These are phyloP conservation scores for Megathymus violae DNA, from an alignment of 1,140 invertebrate genomes.

Conservation along the genomic window DNA sequence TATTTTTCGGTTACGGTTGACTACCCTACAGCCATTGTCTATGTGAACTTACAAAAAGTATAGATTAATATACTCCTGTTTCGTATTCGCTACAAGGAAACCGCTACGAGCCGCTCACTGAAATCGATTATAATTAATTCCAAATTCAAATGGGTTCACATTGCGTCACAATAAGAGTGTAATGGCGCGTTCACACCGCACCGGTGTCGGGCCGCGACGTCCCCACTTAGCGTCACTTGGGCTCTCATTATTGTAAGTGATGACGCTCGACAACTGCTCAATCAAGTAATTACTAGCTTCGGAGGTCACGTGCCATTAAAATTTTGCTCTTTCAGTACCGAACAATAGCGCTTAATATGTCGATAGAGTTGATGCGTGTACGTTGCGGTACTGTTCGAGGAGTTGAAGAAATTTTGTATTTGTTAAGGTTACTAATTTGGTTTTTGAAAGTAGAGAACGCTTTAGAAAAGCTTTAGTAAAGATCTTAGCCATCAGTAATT, in stretches of 20 bases:
- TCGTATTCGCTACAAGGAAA: slow-evolving; percentile 1
- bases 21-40: no score
- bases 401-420: no score
- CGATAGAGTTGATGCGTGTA: neutral
- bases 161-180: slow-evolving; percentile 59
- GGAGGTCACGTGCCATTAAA: slow-evolving; percentile 44
- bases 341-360: slow-evolving; percentile 22
- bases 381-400: neutral
- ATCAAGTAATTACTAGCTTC: slow-evolving; percentile 76
- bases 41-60: no score
- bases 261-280: slow-evolving; percentile 74
- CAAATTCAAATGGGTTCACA: slow-evolving; percentile 56
- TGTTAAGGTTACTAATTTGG: no score
- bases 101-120: neutral
- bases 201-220: slow-evolving; percentile 63
- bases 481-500: no score
- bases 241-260: slow-evolving; percentile 77
- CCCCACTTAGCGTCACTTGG: slow-evolving; percentile 66
- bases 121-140: slow-evolving; percentile 41
- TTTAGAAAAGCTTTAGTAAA: no score
- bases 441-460: no score
- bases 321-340: slow-evolving; percentile 21
- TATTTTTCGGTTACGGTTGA: no score
- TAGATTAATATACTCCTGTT: neutral
- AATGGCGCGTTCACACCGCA: slow-evolving; percentile 70